phyloP scores from a whole-genome alignment of 1,140 invertebrate species.

The Pseudomyrmex sp. region DNA sequence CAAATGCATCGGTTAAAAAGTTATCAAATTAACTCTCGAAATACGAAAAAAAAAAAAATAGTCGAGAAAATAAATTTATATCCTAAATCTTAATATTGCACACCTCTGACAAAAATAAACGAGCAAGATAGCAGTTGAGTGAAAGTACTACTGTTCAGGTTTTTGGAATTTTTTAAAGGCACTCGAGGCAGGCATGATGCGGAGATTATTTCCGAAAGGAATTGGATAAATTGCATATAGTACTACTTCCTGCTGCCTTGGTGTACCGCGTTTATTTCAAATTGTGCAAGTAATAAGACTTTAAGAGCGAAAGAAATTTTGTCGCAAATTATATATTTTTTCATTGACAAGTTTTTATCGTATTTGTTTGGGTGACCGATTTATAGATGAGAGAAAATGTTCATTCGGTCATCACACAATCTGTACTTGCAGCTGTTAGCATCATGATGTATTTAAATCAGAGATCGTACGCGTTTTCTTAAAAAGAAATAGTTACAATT shows the following conservation, averaged over 20 bases:
- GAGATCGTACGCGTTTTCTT: background rate
- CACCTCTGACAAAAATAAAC: constrained; percentile 60
- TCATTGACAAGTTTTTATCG: too few relatives aligned
- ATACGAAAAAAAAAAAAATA: too few relatives aligned
- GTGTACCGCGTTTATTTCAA: background rate
- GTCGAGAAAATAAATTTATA: too few relatives aligned
- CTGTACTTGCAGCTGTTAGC: constrained; percentile 48
- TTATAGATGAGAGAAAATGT: background rate
- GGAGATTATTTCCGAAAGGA: constrained; percentile 72
- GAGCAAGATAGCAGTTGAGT: constrained; percentile 17
- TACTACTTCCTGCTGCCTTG: constrained; percentile 79
- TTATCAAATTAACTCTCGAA: too few relatives aligned
- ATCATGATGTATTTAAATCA: constrained; percentile 9
- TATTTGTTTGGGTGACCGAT: background rate
- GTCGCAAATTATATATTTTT: background rate
- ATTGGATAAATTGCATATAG: constrained; percentile 80
- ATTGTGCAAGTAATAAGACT: background rate
- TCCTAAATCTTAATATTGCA: constrained; percentile 5
- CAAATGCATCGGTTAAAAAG: too few relatives aligned
- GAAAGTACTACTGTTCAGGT: constrained; percentile 56
- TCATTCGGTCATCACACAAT: constrained; percentile 1
- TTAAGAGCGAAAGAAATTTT: constrained; percentile 14
- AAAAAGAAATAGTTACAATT: background rate
- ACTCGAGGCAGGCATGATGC: constrained; percentile 82
- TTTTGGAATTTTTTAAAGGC: constrained; percentile 64